Evolutionary conservation across 2,797 vertebrate genomes (phyloP).

Genomic region (Poeciliopsis infans): DNA sequence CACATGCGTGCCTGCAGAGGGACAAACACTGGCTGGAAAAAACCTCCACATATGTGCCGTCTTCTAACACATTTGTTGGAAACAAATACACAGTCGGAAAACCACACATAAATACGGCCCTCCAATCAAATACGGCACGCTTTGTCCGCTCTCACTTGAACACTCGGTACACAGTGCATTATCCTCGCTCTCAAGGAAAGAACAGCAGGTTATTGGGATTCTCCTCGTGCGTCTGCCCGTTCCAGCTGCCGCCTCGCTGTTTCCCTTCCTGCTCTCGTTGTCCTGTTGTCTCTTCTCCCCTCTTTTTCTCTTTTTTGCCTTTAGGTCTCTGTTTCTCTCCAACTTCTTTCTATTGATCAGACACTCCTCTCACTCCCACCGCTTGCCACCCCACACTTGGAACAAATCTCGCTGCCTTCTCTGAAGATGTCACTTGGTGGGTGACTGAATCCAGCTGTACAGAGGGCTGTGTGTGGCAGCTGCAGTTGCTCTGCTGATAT

Average conservation of each 20-base stretch:
- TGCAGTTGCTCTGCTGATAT: slow-evolving; percentile 15
- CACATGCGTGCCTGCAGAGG: slow-evolving; percentile 15
- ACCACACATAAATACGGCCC: slow-evolving; percentile 8
- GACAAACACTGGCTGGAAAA: slow-evolving; percentile 25
- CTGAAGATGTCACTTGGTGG: slow-evolving; percentile 29
- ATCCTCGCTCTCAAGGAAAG: slow-evolving; percentile 48
- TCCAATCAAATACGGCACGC: slow-evolving; percentile 17
- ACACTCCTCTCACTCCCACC: slow-evolving; percentile 2
- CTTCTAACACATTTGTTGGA: neutral
- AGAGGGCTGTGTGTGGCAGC: neutral
- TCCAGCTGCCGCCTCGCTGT: slow-evolving; percentile 57
- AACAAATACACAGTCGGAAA: neutral
- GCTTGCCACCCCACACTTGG: slow-evolving; percentile 9
- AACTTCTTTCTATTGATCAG: slow-evolving; percentile 30
- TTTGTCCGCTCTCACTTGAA: slow-evolving; percentile 20
- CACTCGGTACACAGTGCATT: slow-evolving; percentile 52
- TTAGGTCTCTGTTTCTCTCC: slow-evolving; percentile 20
- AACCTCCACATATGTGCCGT: slow-evolving; percentile 6
- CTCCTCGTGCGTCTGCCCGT: slow-evolving; percentile 59
- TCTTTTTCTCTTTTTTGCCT: slow-evolving; percentile 26
- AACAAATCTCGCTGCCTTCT: slow-evolving; percentile 4
- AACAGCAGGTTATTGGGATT: slow-evolving; percentile 71
- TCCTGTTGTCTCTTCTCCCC: slow-evolving; percentile 30
- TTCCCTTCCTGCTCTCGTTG: slow-evolving; percentile 42
- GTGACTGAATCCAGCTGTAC: slow-evolving; percentile 26